These are phyloP conservation scores for Drosophila recens DNA, from an alignment of 2,888 invertebrate genomes.

Conservation along the genomic window DNA sequence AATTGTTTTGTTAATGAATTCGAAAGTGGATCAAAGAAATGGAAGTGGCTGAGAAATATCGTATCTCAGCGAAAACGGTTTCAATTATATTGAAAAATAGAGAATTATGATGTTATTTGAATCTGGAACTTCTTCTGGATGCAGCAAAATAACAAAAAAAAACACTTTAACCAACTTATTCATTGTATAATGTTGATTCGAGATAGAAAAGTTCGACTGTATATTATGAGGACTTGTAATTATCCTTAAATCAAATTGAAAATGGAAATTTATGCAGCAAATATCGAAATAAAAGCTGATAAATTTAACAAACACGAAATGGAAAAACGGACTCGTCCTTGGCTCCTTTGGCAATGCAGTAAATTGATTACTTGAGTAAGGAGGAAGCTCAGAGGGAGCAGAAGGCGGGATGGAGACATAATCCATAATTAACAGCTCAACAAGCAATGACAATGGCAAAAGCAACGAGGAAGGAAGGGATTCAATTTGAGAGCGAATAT, in stretches of 20 bases:
- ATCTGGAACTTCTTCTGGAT: no score
- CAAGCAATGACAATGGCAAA: conserved; percentile 8
- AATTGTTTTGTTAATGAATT: no score
- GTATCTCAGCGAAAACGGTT: no score
- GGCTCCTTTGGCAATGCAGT: conserved; percentile 2
- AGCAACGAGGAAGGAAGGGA: conserved; percentile 4
- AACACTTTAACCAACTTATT: no score
- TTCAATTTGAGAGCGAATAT: conserved; percentile 3
- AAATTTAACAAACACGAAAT: neutral
- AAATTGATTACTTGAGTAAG: conserved; percentile 1
- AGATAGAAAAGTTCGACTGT: no score
- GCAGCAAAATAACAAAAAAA: no score
- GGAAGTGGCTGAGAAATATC: no score
- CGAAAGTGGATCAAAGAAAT: no score
- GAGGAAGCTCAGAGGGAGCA: neutral
- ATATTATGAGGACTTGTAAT: neutral
- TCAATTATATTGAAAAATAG: no score
- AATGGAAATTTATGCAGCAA: neutral
- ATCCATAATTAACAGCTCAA: conserved; percentile 48
- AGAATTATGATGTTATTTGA: no score
- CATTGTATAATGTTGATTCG: no score
- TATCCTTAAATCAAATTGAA: neutral
- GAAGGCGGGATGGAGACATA: conserved; percentile 8
- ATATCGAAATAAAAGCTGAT: neutral
- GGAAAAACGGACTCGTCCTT: neutral